phyloP scores from a whole-genome alignment of 2,888 invertebrate genomes.

The Phalera bucephala region DNA sequence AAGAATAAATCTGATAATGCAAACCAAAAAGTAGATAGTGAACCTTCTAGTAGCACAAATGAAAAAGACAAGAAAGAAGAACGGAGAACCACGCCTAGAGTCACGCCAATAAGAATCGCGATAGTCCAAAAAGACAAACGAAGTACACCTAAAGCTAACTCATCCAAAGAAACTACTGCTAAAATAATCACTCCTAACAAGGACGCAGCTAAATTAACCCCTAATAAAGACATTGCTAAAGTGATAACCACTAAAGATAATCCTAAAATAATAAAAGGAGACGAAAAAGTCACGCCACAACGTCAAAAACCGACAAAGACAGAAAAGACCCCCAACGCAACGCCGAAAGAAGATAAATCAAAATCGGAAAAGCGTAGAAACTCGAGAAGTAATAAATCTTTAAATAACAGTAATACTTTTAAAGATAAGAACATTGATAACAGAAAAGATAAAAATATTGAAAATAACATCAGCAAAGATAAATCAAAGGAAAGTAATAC shows the following conservation, averaged over 20 bases:
- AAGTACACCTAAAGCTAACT: conserved; percentile 31
- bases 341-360: conserved; percentile 32
- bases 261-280: conserved; percentile 1
- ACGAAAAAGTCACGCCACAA: conserved; percentile 21
- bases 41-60: conserved; percentile 25
- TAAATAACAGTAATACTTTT: conserved; percentile 25
- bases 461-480: conserved; percentile 29
- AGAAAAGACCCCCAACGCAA: conserved; percentile 31
- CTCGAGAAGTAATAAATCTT: conserved; percentile 49
- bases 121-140: conserved; percentile 41
- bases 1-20: conserved; percentile 11
- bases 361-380: conserved; percentile 43
- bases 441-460: conserved; percentile 30
- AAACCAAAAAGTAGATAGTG: conserved; percentile 21
- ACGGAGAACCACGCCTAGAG: conserved; percentile 19
- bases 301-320: conserved; percentile 26
- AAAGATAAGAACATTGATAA: no score
- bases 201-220: not conserved
- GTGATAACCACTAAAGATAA: not conserved
- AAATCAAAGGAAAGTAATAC: conserved; percentile 17
- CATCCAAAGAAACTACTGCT: conserved; percentile 22
- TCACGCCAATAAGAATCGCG: conserved; percentile 46
- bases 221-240: not conserved
- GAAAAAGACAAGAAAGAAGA: conserved; percentile 31
- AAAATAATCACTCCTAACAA: conserved; percentile 25